Conservation (phyloP, 2,797 vertebrate species). For the Urosaurus nigricauda region DNA sequence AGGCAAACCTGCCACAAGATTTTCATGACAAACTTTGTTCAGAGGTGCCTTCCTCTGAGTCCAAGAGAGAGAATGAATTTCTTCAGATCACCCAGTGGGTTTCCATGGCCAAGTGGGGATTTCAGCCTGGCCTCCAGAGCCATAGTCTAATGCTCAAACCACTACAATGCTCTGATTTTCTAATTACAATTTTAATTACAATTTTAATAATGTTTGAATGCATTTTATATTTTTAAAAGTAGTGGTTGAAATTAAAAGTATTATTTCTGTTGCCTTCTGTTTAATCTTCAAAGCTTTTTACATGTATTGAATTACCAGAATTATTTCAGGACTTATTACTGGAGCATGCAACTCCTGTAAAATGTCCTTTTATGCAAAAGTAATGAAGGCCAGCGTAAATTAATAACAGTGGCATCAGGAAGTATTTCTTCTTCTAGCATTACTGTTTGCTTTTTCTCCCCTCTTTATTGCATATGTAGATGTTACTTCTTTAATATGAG, state of each 20-base stretch:
- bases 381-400: conserved; percentile 21
- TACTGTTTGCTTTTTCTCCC: not conserved
- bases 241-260: not conserved
- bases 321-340: conserved; percentile 3
- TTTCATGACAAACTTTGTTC: too few species aligned
- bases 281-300: not conserved
- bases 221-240: not conserved
- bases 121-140: too few species aligned
- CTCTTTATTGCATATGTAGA: not conserved
- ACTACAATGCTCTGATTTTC: too few species aligned
- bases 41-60: too few species aligned
- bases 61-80: too few species aligned
- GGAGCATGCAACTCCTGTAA: not conserved
- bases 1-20: too few species aligned
- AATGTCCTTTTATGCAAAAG: not conserved
- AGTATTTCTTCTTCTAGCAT: not conserved
- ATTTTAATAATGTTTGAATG: not conserved
- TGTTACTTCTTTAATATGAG: not conserved
- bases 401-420: not conserved
- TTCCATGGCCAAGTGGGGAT: too few species aligned
- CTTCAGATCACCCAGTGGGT: too few species aligned
- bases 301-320: not conserved
- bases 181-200: not conserved
- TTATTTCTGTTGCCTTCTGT: not conserved
- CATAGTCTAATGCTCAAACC: too few species aligned